Conservation (phyloP, 92 coral and sea anemone species). For the Zoanthus gigantus region DNA sequence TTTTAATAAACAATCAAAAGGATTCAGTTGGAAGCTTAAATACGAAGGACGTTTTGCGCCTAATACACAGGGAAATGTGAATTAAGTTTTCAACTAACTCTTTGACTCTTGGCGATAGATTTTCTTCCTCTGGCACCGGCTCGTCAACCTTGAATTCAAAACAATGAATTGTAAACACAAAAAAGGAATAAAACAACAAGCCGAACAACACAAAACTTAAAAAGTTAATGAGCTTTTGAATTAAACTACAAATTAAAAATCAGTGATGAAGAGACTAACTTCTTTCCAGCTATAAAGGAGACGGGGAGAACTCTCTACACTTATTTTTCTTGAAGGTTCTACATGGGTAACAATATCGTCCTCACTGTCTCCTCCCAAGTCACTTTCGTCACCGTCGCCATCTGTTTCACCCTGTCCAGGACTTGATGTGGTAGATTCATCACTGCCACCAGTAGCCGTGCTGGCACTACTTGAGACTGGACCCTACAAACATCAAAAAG, state of each 20-base stretch:
- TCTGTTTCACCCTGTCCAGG: constrained; percentile 78
- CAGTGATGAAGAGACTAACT: constrained; percentile 56
- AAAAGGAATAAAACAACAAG: neutral
- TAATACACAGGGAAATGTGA: neutral
- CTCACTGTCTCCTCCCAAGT: constrained; percentile 75
- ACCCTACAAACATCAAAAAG: constrained; percentile 57
- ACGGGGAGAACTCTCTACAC: constrained; percentile 60
- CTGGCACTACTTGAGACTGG: constrained; percentile 82
- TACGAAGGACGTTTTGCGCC: no score
- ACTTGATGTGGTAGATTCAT: constrained; percentile 92
- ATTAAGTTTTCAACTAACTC: constrained; percentile 68
- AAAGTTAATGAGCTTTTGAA: no score
- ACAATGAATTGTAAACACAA: neutral
- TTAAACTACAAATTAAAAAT: neutral
- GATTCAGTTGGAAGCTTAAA: neutral
- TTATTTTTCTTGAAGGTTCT: constrained; percentile 61
- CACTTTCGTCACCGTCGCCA: constrained; percentile 89
- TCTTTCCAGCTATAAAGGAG: constrained; percentile 93
- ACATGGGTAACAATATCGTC: constrained; percentile 84
- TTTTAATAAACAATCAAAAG: neutral
- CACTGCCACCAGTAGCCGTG: constrained; percentile 92
- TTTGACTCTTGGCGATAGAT: constrained; percentile 76
- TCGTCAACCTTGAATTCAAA: constrained; percentile 28
- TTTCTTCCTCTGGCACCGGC: constrained; percentile 61
- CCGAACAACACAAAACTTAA: neutral